Base-by-base conservation (phyloP, 2,113 vertebrate genomes). In the Prunella fulvescens region DNA sequence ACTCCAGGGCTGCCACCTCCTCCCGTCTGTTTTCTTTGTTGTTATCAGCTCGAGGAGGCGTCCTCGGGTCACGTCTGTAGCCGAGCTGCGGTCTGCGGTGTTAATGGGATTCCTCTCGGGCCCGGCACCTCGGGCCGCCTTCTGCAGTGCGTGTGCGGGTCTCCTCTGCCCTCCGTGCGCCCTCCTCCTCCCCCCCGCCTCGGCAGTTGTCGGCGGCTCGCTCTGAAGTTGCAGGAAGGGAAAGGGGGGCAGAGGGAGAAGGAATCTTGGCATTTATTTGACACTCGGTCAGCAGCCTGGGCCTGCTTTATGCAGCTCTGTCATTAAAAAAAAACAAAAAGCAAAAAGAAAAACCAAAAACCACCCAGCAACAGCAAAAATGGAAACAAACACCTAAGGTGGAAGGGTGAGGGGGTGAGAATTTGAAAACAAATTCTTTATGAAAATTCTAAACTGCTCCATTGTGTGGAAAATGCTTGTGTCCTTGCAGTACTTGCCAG, bases 211-310 rank as follows among this genome's bases (percentile, higher is more conserved):
- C 94, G 10, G 87, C 48, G 40, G 50, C 76, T 94, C 35, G 5
- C 71, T 14, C 35, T n/a, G 61, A 57, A 90, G 62, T 93, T 81
- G 69, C 51, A 81, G 89, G 86, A 76, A 76, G 15, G 45, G 73
- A n/a, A 31, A 70, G 81, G 87, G 87, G 72, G 90, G 87, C 7
- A 22, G 81, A 57, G 89, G 74, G 88, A 73, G 50, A 57, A 76
- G 82, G 88, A 81, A 85, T 88, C 79, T 92, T 93, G 89, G 82
- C 71, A 17, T 92, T 93, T 93, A 35, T 82, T 62, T 74, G 53
- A 76, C 89, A 90, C 17, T 42, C 26, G 70, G 45, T 70, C 88
- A 93, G 66, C 62, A 78, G 74, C 42, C 40, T 72, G 37, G 66
- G 84, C 84, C 87, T 87, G 29, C 57, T 51, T 77, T 81, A 35